Evolutionary conservation across 1,140 invertebrate species (phyloP).

Genomic region (Orchesella cincta): DNA sequence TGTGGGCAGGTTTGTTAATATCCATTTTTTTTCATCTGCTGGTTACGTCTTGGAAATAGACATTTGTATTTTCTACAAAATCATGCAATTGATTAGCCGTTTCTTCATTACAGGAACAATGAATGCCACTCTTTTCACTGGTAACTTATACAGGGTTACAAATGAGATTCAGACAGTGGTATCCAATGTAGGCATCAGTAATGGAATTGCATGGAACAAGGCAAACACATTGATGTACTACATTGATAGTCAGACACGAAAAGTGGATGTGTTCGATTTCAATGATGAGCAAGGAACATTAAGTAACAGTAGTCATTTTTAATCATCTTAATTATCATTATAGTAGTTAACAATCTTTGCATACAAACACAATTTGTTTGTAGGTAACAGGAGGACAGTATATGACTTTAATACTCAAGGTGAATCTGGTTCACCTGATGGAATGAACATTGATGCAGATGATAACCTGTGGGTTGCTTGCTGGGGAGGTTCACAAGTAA

Average conservation of each 20-base stretch:
- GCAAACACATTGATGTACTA: conserved; percentile 73
- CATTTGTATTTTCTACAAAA: no score
- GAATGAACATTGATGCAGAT: conserved; percentile 57
- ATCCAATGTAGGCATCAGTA: conserved; percentile 67
- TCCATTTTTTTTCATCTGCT: background rate
- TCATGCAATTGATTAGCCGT: no score
- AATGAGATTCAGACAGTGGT: background rate
- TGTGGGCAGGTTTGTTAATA: conserved; percentile 59
- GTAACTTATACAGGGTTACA: background rate
- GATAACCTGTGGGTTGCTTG: conserved; percentile 58
- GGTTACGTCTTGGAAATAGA: no score
- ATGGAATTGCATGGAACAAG: conserved; percentile 77
- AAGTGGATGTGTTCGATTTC: conserved; percentile 73
- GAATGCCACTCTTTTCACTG: background rate
- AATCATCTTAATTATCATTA: background rate
- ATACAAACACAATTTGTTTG: background rate
- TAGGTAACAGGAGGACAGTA: conserved; percentile 51
- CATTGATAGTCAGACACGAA: conserved; percentile 69
- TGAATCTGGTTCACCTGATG: conserved; percentile 55
- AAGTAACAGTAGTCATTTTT: conserved; percentile 56
- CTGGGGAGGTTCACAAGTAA: conserved; percentile 8
- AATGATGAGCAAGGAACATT: conserved; percentile 67
- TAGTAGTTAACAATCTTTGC: no score
- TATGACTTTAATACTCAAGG: conserved; percentile 51
- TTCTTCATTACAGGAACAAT: background rate